Percentiles rank a stretch among this genome's conserved stretches.
Conservation (phyloP, 2,113 vertebrate genomes). For the Rhipidura dahli region DNA sequence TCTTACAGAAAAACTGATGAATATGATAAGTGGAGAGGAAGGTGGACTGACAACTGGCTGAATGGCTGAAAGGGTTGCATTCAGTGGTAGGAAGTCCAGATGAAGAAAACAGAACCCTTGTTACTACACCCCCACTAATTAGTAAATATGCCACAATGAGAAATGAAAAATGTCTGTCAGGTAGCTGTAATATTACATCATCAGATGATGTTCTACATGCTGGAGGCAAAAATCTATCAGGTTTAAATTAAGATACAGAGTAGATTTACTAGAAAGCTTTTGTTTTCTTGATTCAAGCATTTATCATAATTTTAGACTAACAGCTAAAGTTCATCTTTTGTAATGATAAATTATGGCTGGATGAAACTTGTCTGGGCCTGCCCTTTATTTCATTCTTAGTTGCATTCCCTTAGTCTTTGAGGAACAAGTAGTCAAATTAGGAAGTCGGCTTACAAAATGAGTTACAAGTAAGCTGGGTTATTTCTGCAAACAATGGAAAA, state of each 20-base stretch:
- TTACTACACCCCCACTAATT: not conserved
- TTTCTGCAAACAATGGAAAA: constrained; percentile 16
- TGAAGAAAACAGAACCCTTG: not conserved
- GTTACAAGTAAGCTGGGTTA: constrained; percentile 19
- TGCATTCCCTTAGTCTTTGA: constrained; percentile 38
- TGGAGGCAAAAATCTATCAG: not conserved
- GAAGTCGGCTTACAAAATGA: not conserved
- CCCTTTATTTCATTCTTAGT: constrained; percentile 20
- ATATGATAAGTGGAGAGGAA: not conserved
- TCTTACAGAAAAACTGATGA: not conserved
- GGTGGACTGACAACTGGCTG: not conserved
- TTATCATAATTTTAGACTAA: constrained; percentile 39
- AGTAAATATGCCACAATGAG: not conserved
- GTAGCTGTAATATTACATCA: not conserved
- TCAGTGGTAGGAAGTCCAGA: not conserved
- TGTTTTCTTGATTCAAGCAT: constrained; percentile 12
- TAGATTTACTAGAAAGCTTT: constrained; percentile 54
- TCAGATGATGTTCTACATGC: not conserved
- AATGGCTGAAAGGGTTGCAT: not conserved
- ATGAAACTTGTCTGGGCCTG: constrained; percentile 1
- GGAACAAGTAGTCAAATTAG: constrained; percentile 38
- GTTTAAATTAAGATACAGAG: constrained; percentile 1
- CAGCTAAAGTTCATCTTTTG: constrained; percentile 30
- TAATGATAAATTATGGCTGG: constrained; percentile 38
- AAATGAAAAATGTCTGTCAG: not conserved